Evolutionary conservation across 2,888 invertebrate genomes (phyloP), one percentile per base, ranked within the genome.

Genomic region (Zelleria hepariella): DNA sequence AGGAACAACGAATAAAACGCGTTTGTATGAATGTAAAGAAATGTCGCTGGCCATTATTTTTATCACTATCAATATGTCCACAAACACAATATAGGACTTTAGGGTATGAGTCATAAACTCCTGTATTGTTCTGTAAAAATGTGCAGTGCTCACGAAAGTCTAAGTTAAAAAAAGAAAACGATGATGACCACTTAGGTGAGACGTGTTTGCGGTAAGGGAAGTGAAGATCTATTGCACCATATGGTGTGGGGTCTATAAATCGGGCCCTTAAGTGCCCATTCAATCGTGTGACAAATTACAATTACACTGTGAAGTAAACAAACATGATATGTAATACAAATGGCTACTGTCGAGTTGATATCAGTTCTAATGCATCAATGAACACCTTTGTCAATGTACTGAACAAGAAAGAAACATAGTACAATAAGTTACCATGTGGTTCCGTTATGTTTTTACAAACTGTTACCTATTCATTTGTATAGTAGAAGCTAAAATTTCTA

Each of bases 341-440:
- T 83, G 73, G 74, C 70, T 66, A 62, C 68, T 71, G 80, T 79
- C 77, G 64, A 69, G 69, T 70, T 68, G 69, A 75, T 80, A 80
- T 85, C 81, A 68, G 60, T 63, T 65, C 62, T 63, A 66, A 80
- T 83, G 72, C 67, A 77, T 82, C 78, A 78, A 73, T 69, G 68
- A 67, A 52, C 52, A 2, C 52, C 52, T 52, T 21, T 23, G 20
- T 52, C 48, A 20, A 49, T 20, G 49, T 4, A n/a, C n/a, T 20
- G 1, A 2, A 2, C 18, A 20, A 20, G 18, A 2, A 5, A 21
- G 49, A 49, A 49, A 8, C 32, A 32, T 32, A 32, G 32, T 7
- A 32, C 32, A 32, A 7, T 32, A 32, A n/a, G n/a, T n/a, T n/a
- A n/a, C n/a, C n/a, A n/a, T n/a, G n/a, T n/a, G n/a, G n/a, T n/a